Percentiles rank a stretch among this genome's conserved stretches.
Evolutionary conservation across 2,113 vertebrate species (phyloP).

Genomic region (Leucopternis melanops): DNA sequence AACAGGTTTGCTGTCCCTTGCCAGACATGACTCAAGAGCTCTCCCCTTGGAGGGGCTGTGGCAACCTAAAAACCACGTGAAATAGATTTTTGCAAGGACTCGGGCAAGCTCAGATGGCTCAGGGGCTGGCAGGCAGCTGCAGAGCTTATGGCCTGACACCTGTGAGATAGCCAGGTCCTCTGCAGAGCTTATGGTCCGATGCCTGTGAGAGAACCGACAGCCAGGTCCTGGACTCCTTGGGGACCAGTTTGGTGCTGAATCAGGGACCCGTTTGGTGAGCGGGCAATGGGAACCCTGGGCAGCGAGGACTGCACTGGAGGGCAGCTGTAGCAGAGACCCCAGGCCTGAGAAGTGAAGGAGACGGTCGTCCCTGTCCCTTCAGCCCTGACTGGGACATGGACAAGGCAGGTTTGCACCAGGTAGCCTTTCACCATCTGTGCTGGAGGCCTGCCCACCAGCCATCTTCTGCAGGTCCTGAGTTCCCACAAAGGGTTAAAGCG

Average conservation of each 20-base stretch:
- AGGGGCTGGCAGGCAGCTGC: background rate
- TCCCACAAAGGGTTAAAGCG: background rate
- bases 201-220: background rate
- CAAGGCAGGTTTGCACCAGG: background rate
- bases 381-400: background rate
- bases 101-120: background rate
- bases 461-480: background rate
- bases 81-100: background rate
- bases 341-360: background rate
- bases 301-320: background rate
- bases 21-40: background rate
- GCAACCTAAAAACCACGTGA: background rate
- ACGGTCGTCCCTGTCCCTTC: background rate
- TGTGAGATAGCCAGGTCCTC: background rate
- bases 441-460: background rate
- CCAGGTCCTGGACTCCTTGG: background rate
- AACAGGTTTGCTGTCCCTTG: background rate
- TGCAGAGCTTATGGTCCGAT: background rate
- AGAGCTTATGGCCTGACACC: background rate
- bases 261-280: background rate
- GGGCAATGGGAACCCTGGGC: background rate
- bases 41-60: background rate
- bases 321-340: background rate
- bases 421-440: rapidly evolving
- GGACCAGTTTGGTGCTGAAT: background rate